These are phyloP conservation scores for Callipepla squamata DNA, from an alignment of 2,113 vertebrate species.

Conservation along the genomic window DNA sequence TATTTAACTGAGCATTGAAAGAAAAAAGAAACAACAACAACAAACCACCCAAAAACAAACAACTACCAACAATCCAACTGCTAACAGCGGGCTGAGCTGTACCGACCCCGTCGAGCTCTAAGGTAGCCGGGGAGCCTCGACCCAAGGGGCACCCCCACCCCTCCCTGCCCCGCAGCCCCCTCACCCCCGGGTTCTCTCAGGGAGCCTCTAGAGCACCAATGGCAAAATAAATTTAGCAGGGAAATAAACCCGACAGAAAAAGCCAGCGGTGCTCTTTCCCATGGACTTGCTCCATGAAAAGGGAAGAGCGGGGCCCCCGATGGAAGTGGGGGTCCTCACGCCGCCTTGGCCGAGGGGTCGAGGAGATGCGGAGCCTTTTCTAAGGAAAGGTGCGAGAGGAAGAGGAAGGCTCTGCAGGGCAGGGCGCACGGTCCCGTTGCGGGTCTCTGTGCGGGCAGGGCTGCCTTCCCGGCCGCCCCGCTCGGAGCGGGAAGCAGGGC, in stretches of 20 bases:
- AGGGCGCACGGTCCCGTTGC: neutral
- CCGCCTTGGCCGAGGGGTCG: rapidly evolving
- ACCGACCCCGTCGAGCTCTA: neutral
- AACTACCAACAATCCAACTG: neutral
- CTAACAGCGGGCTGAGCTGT: neutral
- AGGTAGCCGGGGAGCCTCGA: neutral
- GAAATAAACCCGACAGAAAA: neutral
- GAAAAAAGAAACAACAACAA: neutral
- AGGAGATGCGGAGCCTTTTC: neutral
- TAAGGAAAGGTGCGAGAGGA: neutral
- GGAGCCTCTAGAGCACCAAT: neutral
- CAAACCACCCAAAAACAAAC: too few species aligned
- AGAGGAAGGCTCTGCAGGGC: neutral
- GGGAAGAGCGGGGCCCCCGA: neutral
- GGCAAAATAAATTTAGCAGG: conserved; percentile 1
- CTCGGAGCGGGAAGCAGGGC: neutral
- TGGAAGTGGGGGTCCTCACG: neutral
- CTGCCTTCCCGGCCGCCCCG: neutral
- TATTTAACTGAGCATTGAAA: neutral
- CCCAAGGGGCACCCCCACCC: neutral
- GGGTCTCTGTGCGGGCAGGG: rapidly evolving
- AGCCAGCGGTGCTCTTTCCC: neutral
- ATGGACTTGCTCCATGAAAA: neutral
- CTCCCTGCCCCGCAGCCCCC: neutral
- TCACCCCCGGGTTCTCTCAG: neutral